Percentiles rank a stretch among this genome's conserved stretches.
Conservation (phyloP, 1,140 invertebrate genomes). For the Heterodera carotae region DNA sequence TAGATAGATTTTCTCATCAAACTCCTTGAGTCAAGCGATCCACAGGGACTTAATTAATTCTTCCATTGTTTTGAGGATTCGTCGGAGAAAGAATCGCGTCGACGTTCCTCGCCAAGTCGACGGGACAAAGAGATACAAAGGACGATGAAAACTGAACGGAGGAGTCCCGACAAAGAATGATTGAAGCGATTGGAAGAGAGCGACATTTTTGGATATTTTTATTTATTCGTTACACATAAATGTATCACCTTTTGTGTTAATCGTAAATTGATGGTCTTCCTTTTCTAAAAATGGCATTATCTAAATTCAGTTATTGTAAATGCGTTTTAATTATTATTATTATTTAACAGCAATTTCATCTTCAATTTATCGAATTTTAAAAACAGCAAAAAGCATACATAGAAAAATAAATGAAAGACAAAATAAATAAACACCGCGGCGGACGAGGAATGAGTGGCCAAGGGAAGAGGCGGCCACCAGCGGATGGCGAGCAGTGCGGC, state of each 20-base stretch:
- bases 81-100: conserved; percentile 16
- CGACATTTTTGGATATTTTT: not conserved
- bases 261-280: too few species aligned
- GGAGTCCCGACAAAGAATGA: conserved; percentile 23
- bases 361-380: not conserved
- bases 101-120: conserved; percentile 16
- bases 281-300: too few species aligned
- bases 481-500: too few species aligned
- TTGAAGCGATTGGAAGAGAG: not conserved
- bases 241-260: too few species aligned
- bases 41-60: too few species aligned
- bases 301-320: too few species aligned
- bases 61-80: conserved; percentile 13
- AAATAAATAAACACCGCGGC: not conserved
- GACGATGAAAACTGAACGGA: conserved; percentile 19
- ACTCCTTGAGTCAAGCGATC: too few species aligned
- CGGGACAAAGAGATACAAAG: conserved; percentile 15
- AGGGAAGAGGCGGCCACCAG: too few species aligned
- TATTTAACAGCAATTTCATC: not conserved
- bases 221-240: not conserved
- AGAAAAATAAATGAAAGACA: not conserved
- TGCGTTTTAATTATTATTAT: too few species aligned
- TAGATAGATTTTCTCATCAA: too few species aligned
- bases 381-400: not conserved
- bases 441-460: not conserved